Evolutionary conservation across 2,113 vertebrate genomes (phyloP), one percentile per base, ranked within the genome.

Genomic region (Sylvilagus bachmani): DNA sequence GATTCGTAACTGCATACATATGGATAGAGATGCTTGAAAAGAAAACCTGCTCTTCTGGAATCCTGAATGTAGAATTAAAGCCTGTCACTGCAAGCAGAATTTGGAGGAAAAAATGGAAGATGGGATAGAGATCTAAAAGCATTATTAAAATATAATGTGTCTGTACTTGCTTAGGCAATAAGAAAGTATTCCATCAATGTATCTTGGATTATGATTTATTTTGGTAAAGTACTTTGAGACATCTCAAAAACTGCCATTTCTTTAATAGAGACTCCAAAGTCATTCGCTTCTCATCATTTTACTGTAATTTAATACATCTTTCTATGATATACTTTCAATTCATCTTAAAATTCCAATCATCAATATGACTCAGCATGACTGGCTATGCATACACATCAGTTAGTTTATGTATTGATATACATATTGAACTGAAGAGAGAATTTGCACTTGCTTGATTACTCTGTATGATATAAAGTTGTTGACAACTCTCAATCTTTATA

Each of bases 21-120:
- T 86, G 88, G 85, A 82, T n/a, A 74, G 86, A 74, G 74, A 77
- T 88, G 29, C 58, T 55, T 83, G 38, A 61, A 85, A 67, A 93
- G 81, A 78, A 88, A 93, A 66, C 44, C 62, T 94, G 17, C 49
- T 69, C 33, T 89, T 67, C 75, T 85, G 27, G 38, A 91, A 82
- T 79, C 29, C 55, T 25, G 51, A 93, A 77, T 79, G 25, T 22
- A 62, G 92, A 95, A 78, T 90, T 80, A 88, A 95, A 88, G 62
- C 51, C 89, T 86, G 31, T 71, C 31, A 53, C 17, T 44, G 31
- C 4, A 86, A 75, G 73, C 31, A 49, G 36, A 86, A 83, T 62
- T 49, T 33, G 58, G 74, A 61, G 53, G 78, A 80, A 66, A 82
- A 77, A 95, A 84, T 17, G 4, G 24, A 80, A 62, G 31, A 61